Conservation (phyloP, 2,888 invertebrate genomes). For the Cheilosia pagana region DNA sequence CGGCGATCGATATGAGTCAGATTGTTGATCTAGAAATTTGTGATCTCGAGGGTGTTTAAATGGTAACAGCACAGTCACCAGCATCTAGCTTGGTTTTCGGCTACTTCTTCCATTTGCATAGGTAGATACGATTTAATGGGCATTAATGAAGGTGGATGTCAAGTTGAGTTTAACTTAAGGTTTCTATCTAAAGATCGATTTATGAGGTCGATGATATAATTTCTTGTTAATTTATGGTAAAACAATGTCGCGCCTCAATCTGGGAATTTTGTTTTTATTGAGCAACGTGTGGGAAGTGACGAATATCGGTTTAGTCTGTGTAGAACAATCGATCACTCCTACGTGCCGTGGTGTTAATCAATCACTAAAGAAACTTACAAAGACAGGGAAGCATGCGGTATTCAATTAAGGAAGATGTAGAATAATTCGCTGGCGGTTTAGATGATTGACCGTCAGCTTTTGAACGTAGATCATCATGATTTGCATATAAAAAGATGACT, state of each 20-base stretch:
- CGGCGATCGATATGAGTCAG: slow-evolving; percentile 63
- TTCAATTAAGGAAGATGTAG: too few species aligned
- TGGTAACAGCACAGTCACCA: slow-evolving; percentile 34
- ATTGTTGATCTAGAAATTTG: slow-evolving; percentile 69
- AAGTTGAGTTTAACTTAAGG: slow-evolving; percentile 13
- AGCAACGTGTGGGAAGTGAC: slow-evolving; percentile 28
- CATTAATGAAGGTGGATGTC: slow-evolving; percentile 53
- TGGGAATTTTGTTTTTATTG: slow-evolving; percentile 15
- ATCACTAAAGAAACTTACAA: not conserved
- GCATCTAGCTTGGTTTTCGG: slow-evolving; percentile 26
- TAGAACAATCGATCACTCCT: slow-evolving; percentile 30
- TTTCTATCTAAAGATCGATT: slow-evolving; percentile 37
- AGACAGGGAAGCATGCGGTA: not conserved
- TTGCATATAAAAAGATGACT: too few species aligned
- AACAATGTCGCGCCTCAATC: slow-evolving; percentile 45
- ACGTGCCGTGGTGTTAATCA: not conserved
- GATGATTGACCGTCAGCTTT: too few species aligned
- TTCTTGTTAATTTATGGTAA: slow-evolving; percentile 62
- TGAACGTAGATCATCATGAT: too few species aligned
- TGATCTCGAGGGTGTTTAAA: slow-evolving; percentile 67
- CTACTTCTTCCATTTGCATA: slow-evolving; percentile 48
- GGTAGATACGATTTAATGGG: slow-evolving; percentile 45
- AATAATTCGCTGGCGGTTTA: too few species aligned
- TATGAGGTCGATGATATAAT: slow-evolving; percentile 60
- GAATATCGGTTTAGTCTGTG: slow-evolving; percentile 45